Percentiles rank a stretch among this genome's conserved stretches.
Conservation (phyloP, 2,797 vertebrate species). For the Rhabdomys pumilio region DNA sequence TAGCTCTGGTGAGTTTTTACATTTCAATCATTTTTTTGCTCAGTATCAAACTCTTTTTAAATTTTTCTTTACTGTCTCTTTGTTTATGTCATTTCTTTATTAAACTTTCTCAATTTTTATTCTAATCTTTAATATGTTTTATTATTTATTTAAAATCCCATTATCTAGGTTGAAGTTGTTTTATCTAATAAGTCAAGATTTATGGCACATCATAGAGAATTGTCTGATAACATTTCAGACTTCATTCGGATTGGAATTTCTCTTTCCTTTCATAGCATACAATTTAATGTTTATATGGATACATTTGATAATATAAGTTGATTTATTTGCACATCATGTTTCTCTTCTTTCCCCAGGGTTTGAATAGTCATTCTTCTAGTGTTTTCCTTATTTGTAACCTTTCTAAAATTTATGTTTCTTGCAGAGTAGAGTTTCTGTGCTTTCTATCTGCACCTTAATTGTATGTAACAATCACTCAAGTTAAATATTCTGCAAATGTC, state of each 20-base stretch:
- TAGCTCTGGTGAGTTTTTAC: neutral
- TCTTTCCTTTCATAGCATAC: neutral
- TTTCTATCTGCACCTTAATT: neutral
- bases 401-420: neutral
- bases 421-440: neutral
- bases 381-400: neutral
- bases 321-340: no score
- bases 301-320: neutral
- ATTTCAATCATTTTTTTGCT: neutral
- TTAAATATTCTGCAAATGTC: neutral
- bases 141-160: neutral
- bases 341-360: neutral
- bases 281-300: neutral
- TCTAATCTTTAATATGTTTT: neutral
- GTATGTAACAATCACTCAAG: neutral
- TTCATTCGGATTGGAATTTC: neutral
- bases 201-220: neutral
- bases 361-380: neutral
- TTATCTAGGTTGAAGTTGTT: neutral
- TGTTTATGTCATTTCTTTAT: neutral
- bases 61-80: neutral
- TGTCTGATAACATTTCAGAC: neutral
- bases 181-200: neutral
- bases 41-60: no score
- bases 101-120: neutral